Percentiles rank a stretch among this genome's conserved stretches.
These are phyloP conservation scores for Sycon ciliatum DNA, from an alignment of 37 sponge, comb jelly and placozoan species.

Conservation along the genomic window DNA sequence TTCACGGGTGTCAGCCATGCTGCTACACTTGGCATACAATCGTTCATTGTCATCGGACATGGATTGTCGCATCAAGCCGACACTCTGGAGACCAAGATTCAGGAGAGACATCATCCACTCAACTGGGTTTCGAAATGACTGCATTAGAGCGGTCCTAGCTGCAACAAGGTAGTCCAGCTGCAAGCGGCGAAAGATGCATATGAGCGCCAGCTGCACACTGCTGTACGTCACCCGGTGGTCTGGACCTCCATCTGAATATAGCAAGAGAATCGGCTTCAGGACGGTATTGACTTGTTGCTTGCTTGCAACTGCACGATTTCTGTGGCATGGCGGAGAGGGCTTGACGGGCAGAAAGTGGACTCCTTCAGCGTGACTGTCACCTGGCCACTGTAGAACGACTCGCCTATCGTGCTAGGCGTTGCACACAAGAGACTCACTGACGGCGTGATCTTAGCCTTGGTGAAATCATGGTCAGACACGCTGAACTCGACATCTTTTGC, in stretches of 20 bases:
- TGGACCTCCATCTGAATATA: slow-evolving; percentile 31
- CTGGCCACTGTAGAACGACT: too few species aligned
- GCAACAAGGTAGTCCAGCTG: too few species aligned
- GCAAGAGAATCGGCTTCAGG: slow-evolving; percentile 3
- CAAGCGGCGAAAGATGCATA: background rate
- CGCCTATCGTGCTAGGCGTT: too few species aligned
- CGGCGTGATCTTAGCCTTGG: too few species aligned
- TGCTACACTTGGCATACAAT: background rate
- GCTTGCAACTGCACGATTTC: background rate
- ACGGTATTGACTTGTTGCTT: background rate
- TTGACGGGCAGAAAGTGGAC: slow-evolving; percentile 11
- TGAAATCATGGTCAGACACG: too few species aligned
- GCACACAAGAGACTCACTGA: too few species aligned
- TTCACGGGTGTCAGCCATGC: background rate
- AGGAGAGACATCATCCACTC: slow-evolving; percentile 20
- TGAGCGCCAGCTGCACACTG: slow-evolving; percentile 18
- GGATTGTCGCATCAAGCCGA: slow-evolving; percentile 14
- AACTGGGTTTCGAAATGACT: slow-evolving; percentile 25
- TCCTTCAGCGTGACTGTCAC: background rate
- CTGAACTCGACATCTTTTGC: too few species aligned
- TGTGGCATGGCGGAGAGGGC: slow-evolving; percentile 20
- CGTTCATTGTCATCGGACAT: background rate
- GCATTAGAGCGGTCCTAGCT: slow-evolving; percentile 21
- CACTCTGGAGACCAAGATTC: slow-evolving; percentile 17
- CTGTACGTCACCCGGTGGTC: slow-evolving; percentile 24